Percentiles rank a stretch among this genome's conserved stretches.
Conservation (phyloP, 2,797 vertebrate genomes). For the Phrynocephalus forsythii region DNA sequence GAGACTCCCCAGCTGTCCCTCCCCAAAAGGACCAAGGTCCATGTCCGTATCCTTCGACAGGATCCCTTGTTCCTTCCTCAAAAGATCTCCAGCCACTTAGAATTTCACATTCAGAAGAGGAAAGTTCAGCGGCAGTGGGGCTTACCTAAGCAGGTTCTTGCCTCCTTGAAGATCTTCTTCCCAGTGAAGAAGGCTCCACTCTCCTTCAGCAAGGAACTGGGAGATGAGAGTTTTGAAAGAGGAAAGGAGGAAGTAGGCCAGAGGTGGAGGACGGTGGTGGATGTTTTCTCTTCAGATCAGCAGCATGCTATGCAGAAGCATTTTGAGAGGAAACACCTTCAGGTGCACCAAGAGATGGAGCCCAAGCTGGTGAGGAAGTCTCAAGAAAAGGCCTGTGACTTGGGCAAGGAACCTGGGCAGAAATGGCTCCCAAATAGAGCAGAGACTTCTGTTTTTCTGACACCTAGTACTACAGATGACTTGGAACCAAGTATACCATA, state of each 20-base stretch:
- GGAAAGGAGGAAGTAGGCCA: background rate
- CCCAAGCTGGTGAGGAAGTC: too few species aligned
- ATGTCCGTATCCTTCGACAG: background rate
- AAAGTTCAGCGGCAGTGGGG: slow-evolving; percentile 63
- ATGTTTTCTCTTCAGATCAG: background rate
- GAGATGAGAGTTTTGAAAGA: too few species aligned
- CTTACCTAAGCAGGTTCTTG: slow-evolving; percentile 56
- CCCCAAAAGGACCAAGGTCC: background rate
- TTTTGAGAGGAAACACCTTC: background rate
- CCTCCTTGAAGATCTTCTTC: slow-evolving; percentile 55
- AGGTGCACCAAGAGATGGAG: background rate
- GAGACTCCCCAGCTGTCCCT: background rate
- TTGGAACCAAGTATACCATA: background rate
- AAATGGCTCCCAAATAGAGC: background rate
- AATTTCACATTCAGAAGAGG: slow-evolving; percentile 61
- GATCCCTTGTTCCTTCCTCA: background rate
- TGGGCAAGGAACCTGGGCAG: background rate
- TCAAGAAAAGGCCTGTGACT: too few species aligned
- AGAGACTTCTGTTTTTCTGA: background rate
- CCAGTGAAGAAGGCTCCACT: background rate
- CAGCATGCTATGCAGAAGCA: background rate
- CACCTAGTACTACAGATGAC: background rate
- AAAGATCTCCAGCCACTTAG: slow-evolving; percentile 17
- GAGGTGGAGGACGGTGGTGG: background rate
- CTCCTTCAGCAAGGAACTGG: background rate